Evolutionary conservation across 2,888 invertebrate genomes (phyloP).

Genomic region (Xestia ashworthii): DNA sequence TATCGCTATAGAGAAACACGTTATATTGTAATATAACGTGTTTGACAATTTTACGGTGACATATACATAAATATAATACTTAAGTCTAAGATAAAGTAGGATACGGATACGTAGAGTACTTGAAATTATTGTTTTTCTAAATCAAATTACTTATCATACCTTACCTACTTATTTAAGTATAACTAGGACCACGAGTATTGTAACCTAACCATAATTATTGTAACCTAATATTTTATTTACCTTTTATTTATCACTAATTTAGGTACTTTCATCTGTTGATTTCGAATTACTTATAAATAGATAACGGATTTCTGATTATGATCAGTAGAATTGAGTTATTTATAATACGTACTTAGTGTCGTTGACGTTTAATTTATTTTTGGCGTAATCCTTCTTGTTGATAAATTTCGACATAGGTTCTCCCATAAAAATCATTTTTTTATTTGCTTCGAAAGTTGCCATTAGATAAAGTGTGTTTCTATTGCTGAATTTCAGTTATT

Average conservation of each 20-base stretch:
- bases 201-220: not conserved
- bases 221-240: not conserved
- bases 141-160: not conserved
- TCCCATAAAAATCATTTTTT: not conserved
- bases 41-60: no score
- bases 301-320: not conserved
- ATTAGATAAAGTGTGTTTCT: not conserved
- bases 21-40: no score
- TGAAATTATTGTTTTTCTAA: not conserved
- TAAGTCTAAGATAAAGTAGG: not conserved
- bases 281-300: not conserved
- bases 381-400: not conserved
- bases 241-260: not conserved
- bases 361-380: slow-evolving; percentile 1
- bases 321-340: not conserved
- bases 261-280: not conserved
- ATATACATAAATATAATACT: not conserved
- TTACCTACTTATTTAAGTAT: not conserved
- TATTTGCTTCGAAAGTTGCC: not conserved
- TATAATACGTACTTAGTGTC: slow-evolving; percentile 9
- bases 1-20: no score
- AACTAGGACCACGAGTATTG: not conserved
- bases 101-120: not conserved
- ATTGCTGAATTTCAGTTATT: not conserved
- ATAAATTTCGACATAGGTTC: not conserved